phyloP scores from a whole-genome alignment of 2,113 vertebrate genomes.

The Cervus canadensis region DNA sequence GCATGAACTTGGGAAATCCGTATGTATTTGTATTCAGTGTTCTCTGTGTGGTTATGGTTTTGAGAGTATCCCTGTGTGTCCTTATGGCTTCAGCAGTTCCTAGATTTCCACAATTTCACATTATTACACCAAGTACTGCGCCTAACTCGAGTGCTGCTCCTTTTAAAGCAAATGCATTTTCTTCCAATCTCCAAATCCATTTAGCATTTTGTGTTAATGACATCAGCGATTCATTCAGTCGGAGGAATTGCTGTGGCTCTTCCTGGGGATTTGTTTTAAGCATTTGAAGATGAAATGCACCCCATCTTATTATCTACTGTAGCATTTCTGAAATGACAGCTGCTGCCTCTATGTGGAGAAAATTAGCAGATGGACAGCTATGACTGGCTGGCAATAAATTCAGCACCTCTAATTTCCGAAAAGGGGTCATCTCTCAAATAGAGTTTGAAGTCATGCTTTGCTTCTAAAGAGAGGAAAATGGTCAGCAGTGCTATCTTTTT shows the following conservation, averaged over 20 bases:
- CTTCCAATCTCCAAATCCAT: slow-evolving; percentile 36
- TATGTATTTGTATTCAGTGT: not conserved
- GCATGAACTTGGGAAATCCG: not conserved
- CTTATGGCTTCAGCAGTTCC: not conserved
- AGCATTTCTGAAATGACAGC: slow-evolving; percentile 49
- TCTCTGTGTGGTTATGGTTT: not conserved
- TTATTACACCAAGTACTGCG: not conserved
- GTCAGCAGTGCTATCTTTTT: not conserved
- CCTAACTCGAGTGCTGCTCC: not conserved
- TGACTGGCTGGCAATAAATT: slow-evolving; percentile 41
- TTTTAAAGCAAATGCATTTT: slow-evolving; percentile 36
- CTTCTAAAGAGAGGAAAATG: not conserved
- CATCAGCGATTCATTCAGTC: not conserved
- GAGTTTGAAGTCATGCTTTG: slow-evolving; percentile 25
- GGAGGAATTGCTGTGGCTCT: not conserved
- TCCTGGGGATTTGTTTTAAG: slow-evolving; percentile 57
- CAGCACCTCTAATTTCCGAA: slow-evolving; percentile 42
- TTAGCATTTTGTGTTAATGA: slow-evolving; percentile 59
- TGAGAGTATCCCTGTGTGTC: not conserved
- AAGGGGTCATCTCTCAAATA: slow-evolving; percentile 44
- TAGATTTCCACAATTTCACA: not conserved
- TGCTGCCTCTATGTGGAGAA: slow-evolving; percentile 23
- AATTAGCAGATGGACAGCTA: slow-evolving; percentile 63
- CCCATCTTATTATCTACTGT: slow-evolving; percentile 47
- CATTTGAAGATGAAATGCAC: slow-evolving; percentile 44